Percentiles rank a stretch among this genome's conserved stretches.
Conservation (phyloP, 2,797 vertebrate species). For the Glossophaga mutica region DNA sequence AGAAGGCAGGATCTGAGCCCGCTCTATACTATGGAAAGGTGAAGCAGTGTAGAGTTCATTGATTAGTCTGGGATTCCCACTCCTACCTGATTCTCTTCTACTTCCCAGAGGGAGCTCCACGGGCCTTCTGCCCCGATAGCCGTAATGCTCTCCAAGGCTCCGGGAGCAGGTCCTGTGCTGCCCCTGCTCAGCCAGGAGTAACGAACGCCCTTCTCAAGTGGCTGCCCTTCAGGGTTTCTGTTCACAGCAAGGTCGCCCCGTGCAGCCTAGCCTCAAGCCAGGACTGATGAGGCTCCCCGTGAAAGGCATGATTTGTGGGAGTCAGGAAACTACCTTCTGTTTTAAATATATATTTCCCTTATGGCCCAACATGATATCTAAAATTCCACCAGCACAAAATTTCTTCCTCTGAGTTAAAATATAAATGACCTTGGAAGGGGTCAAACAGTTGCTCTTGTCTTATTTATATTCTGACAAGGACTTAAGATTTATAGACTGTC, state of each 20-base stretch:
- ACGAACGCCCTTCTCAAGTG: background rate
- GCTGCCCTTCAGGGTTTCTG: background rate
- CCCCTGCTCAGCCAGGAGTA: background rate
- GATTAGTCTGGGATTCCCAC: background rate
- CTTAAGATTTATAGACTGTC: background rate
- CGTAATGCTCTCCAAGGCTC: background rate
- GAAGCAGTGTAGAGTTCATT: background rate
- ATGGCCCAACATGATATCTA: background rate
- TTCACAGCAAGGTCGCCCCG: background rate
- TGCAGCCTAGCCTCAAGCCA: background rate
- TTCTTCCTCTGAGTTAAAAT: background rate
- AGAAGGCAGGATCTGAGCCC: background rate
- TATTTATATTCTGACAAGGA: background rate
- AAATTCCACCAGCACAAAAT: background rate
- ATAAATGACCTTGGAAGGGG: background rate
- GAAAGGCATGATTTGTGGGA: background rate
- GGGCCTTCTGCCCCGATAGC: background rate
- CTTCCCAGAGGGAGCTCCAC: background rate
- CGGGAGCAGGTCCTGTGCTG: background rate
- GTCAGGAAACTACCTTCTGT: background rate
- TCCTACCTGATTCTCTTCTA: background rate
- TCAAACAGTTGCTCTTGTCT: background rate
- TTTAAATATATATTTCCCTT: background rate
- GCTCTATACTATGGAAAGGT: background rate
- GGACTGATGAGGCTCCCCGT: rapidly evolving